Conservation (phyloP, 2,113 vertebrate species). For the Caretta caretta region DNA sequence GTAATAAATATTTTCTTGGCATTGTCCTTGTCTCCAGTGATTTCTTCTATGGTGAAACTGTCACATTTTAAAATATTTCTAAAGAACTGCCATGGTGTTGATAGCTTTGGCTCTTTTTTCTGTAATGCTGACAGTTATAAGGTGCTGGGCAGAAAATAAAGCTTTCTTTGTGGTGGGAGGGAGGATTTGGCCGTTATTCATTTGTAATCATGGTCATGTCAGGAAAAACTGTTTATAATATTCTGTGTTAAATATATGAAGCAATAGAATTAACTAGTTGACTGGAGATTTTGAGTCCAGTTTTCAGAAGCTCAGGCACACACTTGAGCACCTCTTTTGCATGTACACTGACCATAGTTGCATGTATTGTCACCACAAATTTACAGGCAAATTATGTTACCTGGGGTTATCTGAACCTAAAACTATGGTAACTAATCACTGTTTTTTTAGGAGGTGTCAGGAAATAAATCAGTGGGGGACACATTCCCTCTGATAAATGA, state of each 20-base stretch:
- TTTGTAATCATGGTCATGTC: not conserved
- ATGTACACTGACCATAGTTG: not conserved
- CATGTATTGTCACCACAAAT: not conserved
- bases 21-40: not conserved
- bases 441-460: too few relatives aligned
- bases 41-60: not conserved
- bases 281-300: not conserved
- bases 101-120: slow-evolving; percentile 22
- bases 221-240: not conserved
- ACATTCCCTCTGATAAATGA: too few relatives aligned
- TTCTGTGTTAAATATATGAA: not conserved
- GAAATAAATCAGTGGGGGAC: too few relatives aligned
- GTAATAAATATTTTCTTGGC: slow-evolving; percentile 11
- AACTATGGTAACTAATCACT: too few relatives aligned
- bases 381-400: not conserved
- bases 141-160: slow-evolving; percentile 10
- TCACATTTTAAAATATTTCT: slow-evolving; percentile 1
- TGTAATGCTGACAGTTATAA: slow-evolving; percentile 12
- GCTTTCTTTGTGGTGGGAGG: not conserved
- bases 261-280: not conserved
- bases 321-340: not conserved
- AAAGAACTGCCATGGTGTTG: not conserved
- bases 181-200: not conserved
- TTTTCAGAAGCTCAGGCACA: not conserved
- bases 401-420: too few relatives aligned